Percentiles rank a stretch among this genome's conserved stretches.
phyloP scores from a whole-genome alignment of 2,888 invertebrate genomes.

The Leptura quadrifasciata region DNA sequence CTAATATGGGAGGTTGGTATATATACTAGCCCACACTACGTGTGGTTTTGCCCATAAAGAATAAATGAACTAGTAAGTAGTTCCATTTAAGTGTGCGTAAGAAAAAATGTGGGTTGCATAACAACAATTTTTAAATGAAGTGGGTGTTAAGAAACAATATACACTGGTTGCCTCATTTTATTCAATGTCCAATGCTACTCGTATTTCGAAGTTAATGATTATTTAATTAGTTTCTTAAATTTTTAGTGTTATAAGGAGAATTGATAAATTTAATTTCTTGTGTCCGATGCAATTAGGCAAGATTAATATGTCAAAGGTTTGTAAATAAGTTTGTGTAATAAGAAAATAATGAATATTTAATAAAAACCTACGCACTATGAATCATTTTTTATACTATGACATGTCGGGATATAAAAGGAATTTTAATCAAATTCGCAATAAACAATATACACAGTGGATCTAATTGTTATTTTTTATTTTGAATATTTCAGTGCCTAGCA shows the following conservation, averaged over 20 bases:
- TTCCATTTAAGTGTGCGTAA: slow-evolving; percentile 34
- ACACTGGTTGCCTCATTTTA: background rate
- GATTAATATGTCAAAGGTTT: background rate
- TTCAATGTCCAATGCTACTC: background rate
- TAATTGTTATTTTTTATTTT: background rate
- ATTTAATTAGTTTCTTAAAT: background rate
- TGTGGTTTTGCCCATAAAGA: slow-evolving; percentile 42
- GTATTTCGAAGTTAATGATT: slow-evolving; percentile 8
- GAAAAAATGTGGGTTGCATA: slow-evolving; percentile 36
- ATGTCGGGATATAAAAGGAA: slow-evolving; percentile 2
- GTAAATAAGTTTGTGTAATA: background rate
- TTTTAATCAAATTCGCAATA: background rate
- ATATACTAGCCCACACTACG: slow-evolving; percentile 42
- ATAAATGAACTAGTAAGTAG: slow-evolving; percentile 35
- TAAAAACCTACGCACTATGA: slow-evolving; percentile 6
- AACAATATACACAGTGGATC: background rate
- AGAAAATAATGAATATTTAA: slow-evolving; percentile 11
- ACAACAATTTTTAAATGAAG: slow-evolving; percentile 13
- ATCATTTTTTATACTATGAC: background rate
- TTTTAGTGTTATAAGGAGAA: background rate
- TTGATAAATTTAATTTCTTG: background rate
- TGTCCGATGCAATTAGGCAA: background rate
- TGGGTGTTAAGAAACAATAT: slow-evolving; percentile 15
- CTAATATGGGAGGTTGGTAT: slow-evolving; percentile 32
- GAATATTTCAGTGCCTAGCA: too few species aligned